A percentile compares a stretch with the other conserved stretches of the same genome.
These are phyloP conservation scores for Dryococelus australis DNA, from an alignment of 2,888 invertebrate genomes.

Conservation along the genomic window DNA sequence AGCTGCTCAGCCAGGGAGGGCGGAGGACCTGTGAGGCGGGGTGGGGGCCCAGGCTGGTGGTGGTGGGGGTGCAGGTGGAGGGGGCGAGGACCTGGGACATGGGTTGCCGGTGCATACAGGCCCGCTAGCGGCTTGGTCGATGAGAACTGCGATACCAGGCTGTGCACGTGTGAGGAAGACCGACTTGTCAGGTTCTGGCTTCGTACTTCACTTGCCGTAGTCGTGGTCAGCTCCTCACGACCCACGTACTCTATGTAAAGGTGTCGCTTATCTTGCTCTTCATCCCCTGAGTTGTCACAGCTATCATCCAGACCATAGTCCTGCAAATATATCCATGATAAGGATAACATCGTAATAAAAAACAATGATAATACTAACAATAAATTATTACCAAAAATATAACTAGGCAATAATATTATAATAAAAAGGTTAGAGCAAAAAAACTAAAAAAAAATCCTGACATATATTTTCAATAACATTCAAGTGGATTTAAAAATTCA, in stretches of 20 bases:
- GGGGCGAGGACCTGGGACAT: conserved; percentile 24
- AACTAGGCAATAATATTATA: not conserved
- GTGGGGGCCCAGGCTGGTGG: conserved; percentile 38
- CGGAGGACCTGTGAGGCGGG: conserved; percentile 69
- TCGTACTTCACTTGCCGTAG: conserved; percentile 57
- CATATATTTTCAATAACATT: too few relatives aligned
- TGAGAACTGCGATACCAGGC: conserved; percentile 44
- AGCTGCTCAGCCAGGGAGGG: conserved; percentile 85
- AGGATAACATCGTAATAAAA: not conserved
- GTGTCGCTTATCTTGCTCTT: conserved; percentile 53
- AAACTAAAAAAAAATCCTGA: not conserved
- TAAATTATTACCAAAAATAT: not conserved
- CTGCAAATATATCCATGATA: conserved; percentile 55
- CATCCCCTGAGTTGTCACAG: conserved; percentile 68
- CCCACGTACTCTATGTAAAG: conserved; percentile 46
- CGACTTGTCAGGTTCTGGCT: conserved; percentile 41
- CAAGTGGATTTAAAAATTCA: too few relatives aligned
- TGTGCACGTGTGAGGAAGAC: conserved; percentile 43
- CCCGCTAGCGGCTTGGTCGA: conserved; percentile 23
- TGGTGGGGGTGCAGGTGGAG: conserved; percentile 39
- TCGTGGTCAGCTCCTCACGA: conserved; percentile 38
- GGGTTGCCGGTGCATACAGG: conserved; percentile 25
- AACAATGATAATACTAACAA: not conserved
- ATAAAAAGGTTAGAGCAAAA: not conserved
- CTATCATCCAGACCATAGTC: conserved; percentile 82